Percentiles rank a stretch among this genome's conserved stretches.
These are phyloP conservation scores for Doryteuthis pealeii DNA, from an alignment of 1,140 invertebrate genomes.

Conservation along the genomic window DNA sequence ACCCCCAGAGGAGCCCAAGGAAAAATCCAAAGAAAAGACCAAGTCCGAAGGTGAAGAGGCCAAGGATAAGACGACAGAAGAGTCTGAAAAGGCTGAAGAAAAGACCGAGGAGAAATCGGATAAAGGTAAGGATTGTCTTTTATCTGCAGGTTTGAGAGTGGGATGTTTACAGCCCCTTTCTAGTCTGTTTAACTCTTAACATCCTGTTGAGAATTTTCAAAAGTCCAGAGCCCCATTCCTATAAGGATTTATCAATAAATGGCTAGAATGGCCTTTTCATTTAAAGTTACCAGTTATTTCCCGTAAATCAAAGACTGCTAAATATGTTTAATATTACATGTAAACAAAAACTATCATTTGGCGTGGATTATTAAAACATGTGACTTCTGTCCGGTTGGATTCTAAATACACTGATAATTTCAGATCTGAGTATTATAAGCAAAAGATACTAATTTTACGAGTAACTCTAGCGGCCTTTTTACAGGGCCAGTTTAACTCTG, in stretches of 20 bases:
- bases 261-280: too few species aligned
- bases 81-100: slow-evolving; percentile 20
- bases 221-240: too few species aligned
- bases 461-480: background rate
- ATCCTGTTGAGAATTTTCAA: too few species aligned
- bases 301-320: too few species aligned
- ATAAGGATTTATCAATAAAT: too few species aligned
- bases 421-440: background rate
- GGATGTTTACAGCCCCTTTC: background rate
- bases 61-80: slow-evolving; percentile 13
- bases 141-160: background rate
- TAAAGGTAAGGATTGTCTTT: background rate
- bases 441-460: background rate
- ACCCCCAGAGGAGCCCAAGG: slow-evolving; percentile 24
- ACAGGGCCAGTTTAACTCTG: too few species aligned
- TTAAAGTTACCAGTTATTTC: too few species aligned
- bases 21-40: slow-evolving; percentile 18
- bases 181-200: background rate
- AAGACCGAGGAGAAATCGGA: slow-evolving; percentile 22
- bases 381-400: background rate
- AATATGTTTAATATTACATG: too few species aligned
- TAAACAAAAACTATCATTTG: too few species aligned
- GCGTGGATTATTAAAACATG: too few species aligned
- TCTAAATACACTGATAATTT: background rate
- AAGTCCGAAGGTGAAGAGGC: slow-evolving; percentile 17